Evolutionary conservation across 2,113 vertebrate genomes (phyloP), one percentile per base, ranked within the genome.

Genomic region (Etheostoma spectabile): DNA sequence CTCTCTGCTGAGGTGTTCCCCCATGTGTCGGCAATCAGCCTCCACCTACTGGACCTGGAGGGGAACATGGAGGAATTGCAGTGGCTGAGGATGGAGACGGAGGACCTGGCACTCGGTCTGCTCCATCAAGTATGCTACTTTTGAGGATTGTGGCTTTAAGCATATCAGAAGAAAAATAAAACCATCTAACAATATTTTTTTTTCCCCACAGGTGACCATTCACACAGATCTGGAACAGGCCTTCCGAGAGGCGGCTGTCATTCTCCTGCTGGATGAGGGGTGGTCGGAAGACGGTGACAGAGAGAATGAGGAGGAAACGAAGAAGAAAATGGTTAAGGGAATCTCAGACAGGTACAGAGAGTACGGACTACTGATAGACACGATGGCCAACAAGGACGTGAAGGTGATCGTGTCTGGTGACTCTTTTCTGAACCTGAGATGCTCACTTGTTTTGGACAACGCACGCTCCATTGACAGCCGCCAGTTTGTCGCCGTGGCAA

Each of bases 211-310:
- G 93, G 88, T 99, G 73, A 95, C 93, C 0, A 6, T 89, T 56
- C 96, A 98, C 88, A 95, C 93, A 4, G 64, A 88, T 14, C 63
- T 82, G n/a, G 83, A 94, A 5, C 71, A 91, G 4, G 96, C 96
- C 68, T 99, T 99, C 90, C 12, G 51, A 5, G 79, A 94, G 10
- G 97, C 97, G 0, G 93, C 97, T 3, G 45, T 97, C 60, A 45
- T 99, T 68, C 83, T 99, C 52, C 10, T 99, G 74, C 95, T 99
- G 81, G 97, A 98, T 15, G 97, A 98, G 11, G 13, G 57, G 7
- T 56, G 68, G 12, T 18, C 56, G 0, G 22, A 55, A 7, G 51
- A 59, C 8, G 15, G 35, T 0, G 62, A 46, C 1, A 3, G 84
- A 11, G 45, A 3, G 19, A 86, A 89, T n/a, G 71, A 77, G 27